phyloP scores from a whole-genome alignment of 2,797 vertebrate genomes.

The Lithobates sylvaticus region DNA sequence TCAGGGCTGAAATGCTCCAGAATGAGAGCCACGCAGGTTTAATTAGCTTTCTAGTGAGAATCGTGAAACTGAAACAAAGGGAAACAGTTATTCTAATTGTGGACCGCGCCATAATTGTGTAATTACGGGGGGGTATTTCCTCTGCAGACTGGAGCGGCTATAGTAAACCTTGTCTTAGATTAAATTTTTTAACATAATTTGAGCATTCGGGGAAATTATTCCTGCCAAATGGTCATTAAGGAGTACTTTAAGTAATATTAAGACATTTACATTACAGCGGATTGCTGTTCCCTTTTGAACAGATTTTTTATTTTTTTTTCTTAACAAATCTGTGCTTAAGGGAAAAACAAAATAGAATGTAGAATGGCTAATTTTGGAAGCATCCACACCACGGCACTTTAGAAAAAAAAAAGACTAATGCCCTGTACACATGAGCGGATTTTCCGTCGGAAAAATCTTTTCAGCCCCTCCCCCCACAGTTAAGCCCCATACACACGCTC shows the following conservation, averaged over 20 bases:
- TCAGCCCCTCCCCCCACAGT: no score
- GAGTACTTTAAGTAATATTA: slow-evolving; percentile 22
- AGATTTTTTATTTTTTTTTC: no score
- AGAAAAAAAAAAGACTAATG: no score
- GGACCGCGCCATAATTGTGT: not conserved
- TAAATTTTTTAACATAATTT: slow-evolving; percentile 30
- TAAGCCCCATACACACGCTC: no score
- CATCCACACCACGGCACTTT: no score
- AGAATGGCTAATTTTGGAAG: no score
- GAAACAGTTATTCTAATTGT: slow-evolving; percentile 11
- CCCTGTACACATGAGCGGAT: no score
- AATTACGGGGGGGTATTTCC: slow-evolving; percentile 10
- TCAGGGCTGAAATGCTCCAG: no score
- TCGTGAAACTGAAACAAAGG: not conserved
- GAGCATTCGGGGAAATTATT: slow-evolving; percentile 46
- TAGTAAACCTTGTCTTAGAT: slow-evolving; percentile 1
- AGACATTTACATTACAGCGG: not conserved
- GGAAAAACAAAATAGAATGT: no score
- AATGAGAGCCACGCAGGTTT: not conserved
- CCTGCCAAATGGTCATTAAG: slow-evolving; percentile 25
- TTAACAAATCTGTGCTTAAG: no score
- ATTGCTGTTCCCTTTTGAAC: slow-evolving; percentile 6
- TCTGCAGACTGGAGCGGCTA: slow-evolving; percentile 6
- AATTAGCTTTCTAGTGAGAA: not conserved
- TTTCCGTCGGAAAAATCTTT: no score